Conservation (phyloP, 2,113 vertebrate genomes). For the Cephalopterus ornatus region DNA sequence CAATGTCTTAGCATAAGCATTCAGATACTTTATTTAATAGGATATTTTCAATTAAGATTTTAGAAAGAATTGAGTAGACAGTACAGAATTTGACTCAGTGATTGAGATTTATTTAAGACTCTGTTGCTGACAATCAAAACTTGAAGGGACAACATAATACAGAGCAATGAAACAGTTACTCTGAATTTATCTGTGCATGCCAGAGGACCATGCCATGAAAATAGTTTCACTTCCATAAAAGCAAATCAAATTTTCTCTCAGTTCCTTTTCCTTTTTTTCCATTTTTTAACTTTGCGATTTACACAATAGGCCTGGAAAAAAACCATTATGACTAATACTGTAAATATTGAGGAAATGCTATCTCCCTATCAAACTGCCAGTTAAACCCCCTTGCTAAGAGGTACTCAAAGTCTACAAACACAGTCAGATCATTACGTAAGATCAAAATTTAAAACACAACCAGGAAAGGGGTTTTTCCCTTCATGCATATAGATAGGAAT, state of each 20-base stretch:
- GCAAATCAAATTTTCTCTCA: not conserved
- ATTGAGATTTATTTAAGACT: not conserved
- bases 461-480: not conserved
- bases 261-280: not conserved
- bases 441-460: not conserved
- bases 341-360: not conserved
- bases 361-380: not conserved
- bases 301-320: not conserved
- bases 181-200: not conserved
- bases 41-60: not conserved
- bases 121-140: not conserved
- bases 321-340: not conserved
- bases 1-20: not conserved
- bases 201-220: not conserved
- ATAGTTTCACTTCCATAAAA: not conserved
- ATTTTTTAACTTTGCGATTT: not conserved
- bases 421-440: not conserved
- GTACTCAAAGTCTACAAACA: not conserved
- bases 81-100: not conserved
- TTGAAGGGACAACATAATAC: not conserved
- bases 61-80: not conserved
- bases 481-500: not conserved
- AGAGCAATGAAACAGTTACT: not conserved
- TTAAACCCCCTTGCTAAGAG: not conserved
- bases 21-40: not conserved